phyloP scores from a whole-genome alignment of 2,113 vertebrate species.

The Hirundichthys speculiger region DNA sequence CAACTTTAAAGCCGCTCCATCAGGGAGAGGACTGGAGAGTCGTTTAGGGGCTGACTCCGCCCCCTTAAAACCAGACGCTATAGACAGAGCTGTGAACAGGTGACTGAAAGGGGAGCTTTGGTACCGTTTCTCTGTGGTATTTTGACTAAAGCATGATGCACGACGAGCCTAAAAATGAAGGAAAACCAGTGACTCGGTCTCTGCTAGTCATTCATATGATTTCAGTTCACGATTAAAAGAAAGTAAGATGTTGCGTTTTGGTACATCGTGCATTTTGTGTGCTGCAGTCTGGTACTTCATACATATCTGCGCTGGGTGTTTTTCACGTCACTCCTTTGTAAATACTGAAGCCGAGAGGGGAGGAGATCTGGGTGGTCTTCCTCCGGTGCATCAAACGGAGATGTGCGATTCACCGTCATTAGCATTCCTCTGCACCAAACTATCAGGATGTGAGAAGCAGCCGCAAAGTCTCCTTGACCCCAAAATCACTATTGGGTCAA shows the following conservation, averaged over 20 bases:
- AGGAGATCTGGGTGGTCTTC: constrained; percentile 67
- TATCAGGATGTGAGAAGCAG: constrained; percentile 43
- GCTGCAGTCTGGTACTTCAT: constrained; percentile 52
- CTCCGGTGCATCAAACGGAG: constrained; percentile 47
- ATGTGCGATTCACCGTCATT: constrained; percentile 65
- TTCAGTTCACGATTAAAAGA: constrained; percentile 33
- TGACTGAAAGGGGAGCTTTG: too few relatives aligned
- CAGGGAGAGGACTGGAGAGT: too few relatives aligned
- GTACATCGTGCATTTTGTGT: too few relatives aligned
- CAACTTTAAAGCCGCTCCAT: too few relatives aligned
- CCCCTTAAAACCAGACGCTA: too few relatives aligned
- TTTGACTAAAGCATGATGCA: too few relatives aligned
- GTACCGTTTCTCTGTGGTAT: too few relatives aligned
- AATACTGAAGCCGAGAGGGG: constrained; percentile 62
- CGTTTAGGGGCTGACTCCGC: too few relatives aligned
- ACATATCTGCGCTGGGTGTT: constrained; percentile 56
- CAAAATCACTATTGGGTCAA: not conserved
- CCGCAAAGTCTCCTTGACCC: constrained; percentile 23
- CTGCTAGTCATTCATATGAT: not conserved
- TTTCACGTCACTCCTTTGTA: constrained; percentile 68
- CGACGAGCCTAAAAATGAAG: too few relatives aligned
- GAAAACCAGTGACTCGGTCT: too few relatives aligned
- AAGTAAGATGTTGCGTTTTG: constrained; percentile 17
- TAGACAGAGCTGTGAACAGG: too few relatives aligned
- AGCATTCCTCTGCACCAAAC: constrained; percentile 56